Conservation (phyloP, 2,113 vertebrate genomes). For the Sylvietta virens region DNA sequence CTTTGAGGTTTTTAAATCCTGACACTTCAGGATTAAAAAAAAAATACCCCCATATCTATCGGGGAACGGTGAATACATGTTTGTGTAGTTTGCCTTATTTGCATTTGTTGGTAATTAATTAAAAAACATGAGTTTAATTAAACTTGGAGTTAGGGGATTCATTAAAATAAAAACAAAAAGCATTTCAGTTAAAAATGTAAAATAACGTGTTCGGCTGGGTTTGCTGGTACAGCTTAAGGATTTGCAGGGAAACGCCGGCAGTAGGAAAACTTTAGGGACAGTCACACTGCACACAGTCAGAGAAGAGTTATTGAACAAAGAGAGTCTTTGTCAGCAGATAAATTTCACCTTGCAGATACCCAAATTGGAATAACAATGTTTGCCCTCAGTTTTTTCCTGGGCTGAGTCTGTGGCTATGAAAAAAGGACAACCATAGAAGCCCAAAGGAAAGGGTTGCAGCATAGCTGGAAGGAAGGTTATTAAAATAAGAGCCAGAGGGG, state of each 20-base stretch:
- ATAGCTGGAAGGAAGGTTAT: neutral
- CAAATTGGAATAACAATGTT: neutral
- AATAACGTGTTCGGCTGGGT: neutral
- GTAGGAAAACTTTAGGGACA: constrained; percentile 11
- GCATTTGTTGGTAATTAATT: constrained; percentile 66
- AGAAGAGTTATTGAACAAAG: neutral
- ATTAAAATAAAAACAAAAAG: constrained; percentile 64
- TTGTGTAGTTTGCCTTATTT: constrained; percentile 42
- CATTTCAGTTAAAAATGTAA: constrained; percentile 59
- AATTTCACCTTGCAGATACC: neutral
- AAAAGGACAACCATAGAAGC: neutral
- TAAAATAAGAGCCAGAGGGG: neutral
- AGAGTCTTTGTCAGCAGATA: neutral
- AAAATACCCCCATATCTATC: neutral
- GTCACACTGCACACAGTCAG: neutral
- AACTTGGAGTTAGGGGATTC: constrained; percentile 51
- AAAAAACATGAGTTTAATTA: constrained; percentile 63
- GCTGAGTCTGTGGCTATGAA: neutral
- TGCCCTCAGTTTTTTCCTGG: neutral
- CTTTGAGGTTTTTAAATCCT: constrained; percentile 20
- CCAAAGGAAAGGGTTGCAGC: neutral
- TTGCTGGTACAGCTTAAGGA: constrained; percentile 38
- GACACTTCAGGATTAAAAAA: constrained; percentile 36
- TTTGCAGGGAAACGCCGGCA: neutral
- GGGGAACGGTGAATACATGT: neutral